Percentiles rank a stretch among this genome's conserved stretches.
These are phyloP conservation scores for Apostichopus parvimensis DNA, from an alignment of 35 echinoderm and acorn worm species.

Conservation along the genomic window DNA sequence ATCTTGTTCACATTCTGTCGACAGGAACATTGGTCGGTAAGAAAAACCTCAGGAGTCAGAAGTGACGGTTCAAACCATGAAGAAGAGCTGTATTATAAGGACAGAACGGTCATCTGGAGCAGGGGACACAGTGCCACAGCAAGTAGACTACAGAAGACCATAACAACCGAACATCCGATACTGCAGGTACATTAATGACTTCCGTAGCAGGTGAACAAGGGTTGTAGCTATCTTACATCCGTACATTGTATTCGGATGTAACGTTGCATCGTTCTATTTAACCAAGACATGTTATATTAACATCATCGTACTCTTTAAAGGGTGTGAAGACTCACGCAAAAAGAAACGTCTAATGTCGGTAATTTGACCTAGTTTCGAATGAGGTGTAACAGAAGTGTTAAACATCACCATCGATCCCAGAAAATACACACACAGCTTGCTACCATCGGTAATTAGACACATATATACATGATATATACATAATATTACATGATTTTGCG, in stretches of 20 bases:
- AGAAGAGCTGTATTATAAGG: slow-evolving; percentile 75
- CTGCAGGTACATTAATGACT: slow-evolving; percentile 49
- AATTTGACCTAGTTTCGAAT: no score
- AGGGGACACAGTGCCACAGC: slow-evolving; percentile 39
- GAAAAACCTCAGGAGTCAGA: not conserved
- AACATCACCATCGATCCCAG: no score
- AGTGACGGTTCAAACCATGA: slow-evolving; percentile 16
- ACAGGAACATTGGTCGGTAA: slow-evolving; percentile 34
- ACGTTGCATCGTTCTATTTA: no score
- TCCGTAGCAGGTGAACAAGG: not conserved
- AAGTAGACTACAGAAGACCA: slow-evolving; percentile 61
- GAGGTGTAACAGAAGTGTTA: no score
- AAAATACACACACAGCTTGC: no score
- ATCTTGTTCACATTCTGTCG: not conserved
- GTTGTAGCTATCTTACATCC: not conserved
- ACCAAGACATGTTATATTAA: no score
- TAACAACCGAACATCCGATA: slow-evolving; percentile 65
- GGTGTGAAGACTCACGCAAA: no score
- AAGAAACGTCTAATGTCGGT: no score
- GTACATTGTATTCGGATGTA: not conserved
- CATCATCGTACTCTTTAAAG: no score
- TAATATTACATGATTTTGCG: no score
- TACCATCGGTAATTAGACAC: no score
- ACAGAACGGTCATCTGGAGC: slow-evolving; percentile 75
- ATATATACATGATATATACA: no score